Conservation (phyloP, 2,797 vertebrate genomes). For the Cetoscarus ocellatus region DNA sequence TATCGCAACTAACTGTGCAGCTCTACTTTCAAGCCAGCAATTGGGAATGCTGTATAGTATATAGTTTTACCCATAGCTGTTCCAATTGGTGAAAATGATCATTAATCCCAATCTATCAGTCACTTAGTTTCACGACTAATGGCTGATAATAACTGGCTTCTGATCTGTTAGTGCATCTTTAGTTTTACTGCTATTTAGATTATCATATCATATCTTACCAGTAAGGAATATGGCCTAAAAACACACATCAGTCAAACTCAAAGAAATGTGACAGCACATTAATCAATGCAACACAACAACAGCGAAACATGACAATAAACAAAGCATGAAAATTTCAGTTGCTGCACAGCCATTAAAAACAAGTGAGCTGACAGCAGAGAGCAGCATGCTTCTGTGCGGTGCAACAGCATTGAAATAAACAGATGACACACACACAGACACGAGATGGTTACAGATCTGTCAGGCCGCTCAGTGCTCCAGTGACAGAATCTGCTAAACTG, state of each 20-base stretch:
- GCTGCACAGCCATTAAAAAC: slow-evolving; percentile 56
- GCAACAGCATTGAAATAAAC: slow-evolving; percentile 57
- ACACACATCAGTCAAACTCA: slow-evolving; percentile 25
- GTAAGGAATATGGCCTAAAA: slow-evolving; percentile 14
- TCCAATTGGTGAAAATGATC: no score
- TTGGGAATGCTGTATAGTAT: no score
- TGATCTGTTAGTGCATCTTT: no score
- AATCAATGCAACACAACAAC: slow-evolving; percentile 10
- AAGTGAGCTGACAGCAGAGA: slow-evolving; percentile 58
- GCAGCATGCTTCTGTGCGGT: slow-evolving; percentile 33
- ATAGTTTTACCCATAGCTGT: no score
- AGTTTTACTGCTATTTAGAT: neutral
- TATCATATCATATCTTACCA: neutral
- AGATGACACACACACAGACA: slow-evolving; percentile 55
- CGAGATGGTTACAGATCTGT: slow-evolving; percentile 56
- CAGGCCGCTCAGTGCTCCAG: slow-evolving; percentile 42
- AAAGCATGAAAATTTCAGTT: slow-evolving; percentile 41
- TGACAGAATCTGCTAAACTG: slow-evolving; percentile 55
- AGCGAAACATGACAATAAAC: slow-evolving; percentile 51
- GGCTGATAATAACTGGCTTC: no score
- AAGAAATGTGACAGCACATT: slow-evolving; percentile 25
- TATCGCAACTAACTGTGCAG: no score
- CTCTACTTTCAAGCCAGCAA: no score
- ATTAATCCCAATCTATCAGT: no score
- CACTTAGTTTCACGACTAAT: no score